These are phyloP conservation scores for Volucella inanis DNA, from an alignment of 2,888 invertebrate genomes.

Conservation along the genomic window DNA sequence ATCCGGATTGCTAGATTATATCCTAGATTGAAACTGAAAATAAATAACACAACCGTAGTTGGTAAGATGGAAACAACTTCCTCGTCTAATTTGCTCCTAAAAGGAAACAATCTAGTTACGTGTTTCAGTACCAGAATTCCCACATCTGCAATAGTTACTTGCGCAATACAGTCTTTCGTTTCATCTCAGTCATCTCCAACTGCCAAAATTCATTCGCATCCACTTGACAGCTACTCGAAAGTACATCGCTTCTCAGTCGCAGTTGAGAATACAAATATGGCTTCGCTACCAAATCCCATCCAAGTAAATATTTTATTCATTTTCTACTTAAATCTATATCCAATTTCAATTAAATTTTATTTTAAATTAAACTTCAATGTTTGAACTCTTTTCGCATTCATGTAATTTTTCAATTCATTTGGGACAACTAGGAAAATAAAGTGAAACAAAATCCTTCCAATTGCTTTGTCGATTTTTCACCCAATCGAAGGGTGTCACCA, in stretches of 20 bases:
- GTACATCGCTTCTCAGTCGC: conserved; percentile 65
- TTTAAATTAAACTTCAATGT: conserved; percentile 2
- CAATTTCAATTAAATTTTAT: conserved; percentile 21
- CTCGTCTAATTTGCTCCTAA: too few species aligned
- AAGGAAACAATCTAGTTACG: not conserved
- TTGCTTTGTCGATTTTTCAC: conserved; percentile 52
- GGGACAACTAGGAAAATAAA: not conserved
- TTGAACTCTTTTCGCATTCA: not conserved
- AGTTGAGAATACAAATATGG: conserved; percentile 74
- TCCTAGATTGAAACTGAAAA: too few species aligned
- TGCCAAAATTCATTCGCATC: conserved; percentile 54
- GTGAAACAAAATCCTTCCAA: conserved; percentile 54
- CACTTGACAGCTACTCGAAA: conserved; percentile 24
- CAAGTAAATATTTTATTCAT: conserved; percentile 69
- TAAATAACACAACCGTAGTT: too few species aligned
- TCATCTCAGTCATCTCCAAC: not conserved
- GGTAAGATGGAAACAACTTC: too few species aligned
- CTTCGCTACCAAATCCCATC: conserved; percentile 72
- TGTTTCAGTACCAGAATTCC: not conserved
- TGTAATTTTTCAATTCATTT: conserved; percentile 15
- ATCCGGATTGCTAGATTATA: too few species aligned
- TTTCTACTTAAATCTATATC: conserved; percentile 48
- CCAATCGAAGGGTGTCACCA: conserved; percentile 69
- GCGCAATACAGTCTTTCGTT: conserved; percentile 16
- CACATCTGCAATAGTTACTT: not conserved